phyloP scores from a whole-genome alignment of 35 echinoderm and acorn worm genomes.

The Amphiura filiformis region DNA sequence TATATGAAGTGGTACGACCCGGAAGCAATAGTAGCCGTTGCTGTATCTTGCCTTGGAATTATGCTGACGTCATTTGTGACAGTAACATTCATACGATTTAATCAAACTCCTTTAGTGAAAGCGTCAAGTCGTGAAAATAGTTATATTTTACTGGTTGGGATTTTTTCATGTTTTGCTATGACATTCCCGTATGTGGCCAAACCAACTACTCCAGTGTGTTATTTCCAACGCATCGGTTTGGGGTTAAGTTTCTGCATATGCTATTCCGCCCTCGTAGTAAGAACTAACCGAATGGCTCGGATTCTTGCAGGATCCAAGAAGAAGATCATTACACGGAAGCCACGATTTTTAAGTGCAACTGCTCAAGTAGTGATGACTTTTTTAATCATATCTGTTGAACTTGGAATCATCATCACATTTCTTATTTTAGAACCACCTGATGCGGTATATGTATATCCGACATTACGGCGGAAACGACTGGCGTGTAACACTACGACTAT shows the following conservation, averaged over 20 bases:
- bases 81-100: constrained; percentile 73
- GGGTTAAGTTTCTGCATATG: constrained; percentile 91
- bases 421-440: constrained; percentile 71
- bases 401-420: constrained; percentile 66
- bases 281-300: constrained; percentile 94
- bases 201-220: constrained; percentile 76
- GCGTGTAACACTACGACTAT: constrained; percentile 69
- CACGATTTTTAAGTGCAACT: constrained; percentile 77
- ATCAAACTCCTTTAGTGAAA: constrained; percentile 87
- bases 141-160: constrained; percentile 82
- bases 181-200: constrained; percentile 79
- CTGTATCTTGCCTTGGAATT: constrained; percentile 75
- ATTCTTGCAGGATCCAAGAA: constrained; percentile 95
- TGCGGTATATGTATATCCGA: constrained; percentile 63
- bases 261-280: constrained; percentile 73
- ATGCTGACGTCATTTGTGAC: constrained; percentile 69
- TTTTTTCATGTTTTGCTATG: constrained; percentile 70
- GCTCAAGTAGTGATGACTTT: constrained; percentile 94
- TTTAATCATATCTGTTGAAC: constrained; percentile 60
- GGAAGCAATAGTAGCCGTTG: constrained; percentile 64
- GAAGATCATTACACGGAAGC: constrained; percentile 86
- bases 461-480: constrained; percentile 48
- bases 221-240: constrained; percentile 68
- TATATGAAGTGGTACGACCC: constrained; percentile 76
- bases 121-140: constrained; percentile 92